A percentile compares a stretch with the other conserved stretches of the same genome.
Evolutionary conservation across 2,113 vertebrate genomes (phyloP).

Genomic region (Aramus guarauna): DNA sequence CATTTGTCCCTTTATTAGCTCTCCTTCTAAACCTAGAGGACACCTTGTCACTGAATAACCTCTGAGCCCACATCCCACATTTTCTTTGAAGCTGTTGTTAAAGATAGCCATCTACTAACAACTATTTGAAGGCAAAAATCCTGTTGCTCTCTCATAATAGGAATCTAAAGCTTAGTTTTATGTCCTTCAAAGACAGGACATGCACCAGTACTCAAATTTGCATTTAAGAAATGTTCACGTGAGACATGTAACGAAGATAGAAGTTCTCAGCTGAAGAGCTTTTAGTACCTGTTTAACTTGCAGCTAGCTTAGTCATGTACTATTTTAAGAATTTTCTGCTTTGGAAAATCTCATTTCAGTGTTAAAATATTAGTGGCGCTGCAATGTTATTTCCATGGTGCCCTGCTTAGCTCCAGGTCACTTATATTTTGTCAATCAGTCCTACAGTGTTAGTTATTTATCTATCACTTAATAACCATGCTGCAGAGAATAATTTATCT

Average conservation of each 20-base stretch:
- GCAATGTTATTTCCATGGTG: slow-evolving; percentile 69
- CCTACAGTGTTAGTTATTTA: slow-evolving; percentile 81
- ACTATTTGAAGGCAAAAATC: not conserved
- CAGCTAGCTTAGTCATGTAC: not conserved
- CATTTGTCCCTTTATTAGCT: not conserved
- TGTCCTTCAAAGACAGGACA: not conserved
- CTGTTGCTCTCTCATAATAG: not conserved
- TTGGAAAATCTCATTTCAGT: slow-evolving; percentile 74
- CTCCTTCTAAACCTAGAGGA: not conserved
- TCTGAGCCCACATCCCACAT: not conserved
- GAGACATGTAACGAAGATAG: not conserved
- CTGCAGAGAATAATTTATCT: slow-evolving; percentile 79
- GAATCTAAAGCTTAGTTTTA: not conserved
- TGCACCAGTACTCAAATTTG: not conserved
- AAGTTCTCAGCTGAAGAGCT: not conserved
- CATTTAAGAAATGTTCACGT: not conserved
- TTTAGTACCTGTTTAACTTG: not conserved
- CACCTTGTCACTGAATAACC: not conserved
- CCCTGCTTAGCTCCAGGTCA: slow-evolving; percentile 77
- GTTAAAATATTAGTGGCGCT: slow-evolving; percentile 63
- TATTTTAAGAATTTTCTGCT: slow-evolving; percentile 61
- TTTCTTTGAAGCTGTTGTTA: not conserved
- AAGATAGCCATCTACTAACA: not conserved
- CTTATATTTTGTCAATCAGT: slow-evolving; percentile 80
- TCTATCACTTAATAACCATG: slow-evolving; percentile 80